Percentiles rank a stretch among this genome's conserved stretches.
Conservation (phyloP, 2,888 invertebrate species). For the Torymus auratus region DNA sequence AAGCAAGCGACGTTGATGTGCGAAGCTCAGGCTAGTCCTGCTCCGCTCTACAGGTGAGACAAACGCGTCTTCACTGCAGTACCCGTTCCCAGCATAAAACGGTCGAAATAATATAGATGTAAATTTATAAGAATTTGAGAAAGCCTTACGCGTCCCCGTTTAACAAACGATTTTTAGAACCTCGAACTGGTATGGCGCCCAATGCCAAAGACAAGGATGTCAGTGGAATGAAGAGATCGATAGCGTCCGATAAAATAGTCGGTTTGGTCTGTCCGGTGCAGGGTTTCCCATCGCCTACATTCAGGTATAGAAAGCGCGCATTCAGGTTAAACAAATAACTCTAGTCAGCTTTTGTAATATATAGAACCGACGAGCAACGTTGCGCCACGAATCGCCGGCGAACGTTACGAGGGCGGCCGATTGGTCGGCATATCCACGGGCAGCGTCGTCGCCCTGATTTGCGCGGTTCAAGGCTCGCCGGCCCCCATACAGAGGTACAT, state of each 20-base stretch:
- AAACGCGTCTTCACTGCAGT: not conserved
- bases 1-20: slow-evolving; percentile 76
- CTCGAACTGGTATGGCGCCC: slow-evolving; percentile 75
- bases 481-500: slow-evolving; percentile 83
- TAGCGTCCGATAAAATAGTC: slow-evolving; percentile 65
- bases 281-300: slow-evolving; percentile 78
- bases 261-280: slow-evolving; percentile 80
- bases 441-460: slow-evolving; percentile 81
- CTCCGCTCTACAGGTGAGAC: slow-evolving; percentile 75
- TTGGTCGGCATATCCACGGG: slow-evolving; percentile 78
- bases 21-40: slow-evolving; percentile 85
- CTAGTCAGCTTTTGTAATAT: not conserved
- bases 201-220: slow-evolving; percentile 76
- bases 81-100: slow-evolving; percentile 54
- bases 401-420: slow-evolving; percentile 82
- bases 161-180: slow-evolving; percentile 68
- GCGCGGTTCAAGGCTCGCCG: slow-evolving; percentile 83
- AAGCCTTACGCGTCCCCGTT: slow-evolving; percentile 12
- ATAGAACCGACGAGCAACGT: slow-evolving; percentile 82
- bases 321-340: not conserved
- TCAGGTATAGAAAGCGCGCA: slow-evolving; percentile 74
- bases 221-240: slow-evolving; percentile 68
- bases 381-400: slow-evolving; percentile 80
- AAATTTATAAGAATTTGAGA: slow-evolving; percentile 6
- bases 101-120: not conserved